These are phyloP conservation scores for Pachycephus smyrnensis DNA, from an alignment of 2,888 invertebrate genomes.

Conservation along the genomic window DNA sequence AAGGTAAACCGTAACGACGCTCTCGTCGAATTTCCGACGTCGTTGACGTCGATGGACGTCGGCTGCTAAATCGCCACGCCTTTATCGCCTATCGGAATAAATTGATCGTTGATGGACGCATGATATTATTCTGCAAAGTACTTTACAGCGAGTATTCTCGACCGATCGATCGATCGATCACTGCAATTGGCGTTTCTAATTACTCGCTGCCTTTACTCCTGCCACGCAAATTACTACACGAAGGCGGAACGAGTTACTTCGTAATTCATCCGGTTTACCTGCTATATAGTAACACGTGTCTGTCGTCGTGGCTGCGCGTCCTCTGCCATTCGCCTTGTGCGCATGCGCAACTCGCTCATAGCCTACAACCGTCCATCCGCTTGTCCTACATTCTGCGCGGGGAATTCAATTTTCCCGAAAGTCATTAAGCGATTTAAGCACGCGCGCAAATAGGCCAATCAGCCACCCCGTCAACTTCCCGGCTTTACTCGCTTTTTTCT, in stretches of 20 bases:
- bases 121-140: not conserved
- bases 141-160: not conserved
- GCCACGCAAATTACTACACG: not conserved
- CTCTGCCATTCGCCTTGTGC: not conserved
- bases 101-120: not conserved
- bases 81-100: not conserved
- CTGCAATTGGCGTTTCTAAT: not conserved
- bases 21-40: not conserved
- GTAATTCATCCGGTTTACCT: too few relatives aligned
- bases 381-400: constrained; percentile 1
- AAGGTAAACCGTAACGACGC: not conserved
- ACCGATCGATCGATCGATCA: not conserved
- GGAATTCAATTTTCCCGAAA: constrained; percentile 17
- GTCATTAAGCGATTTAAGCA: constrained; percentile 38
- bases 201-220: not conserved
- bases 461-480: constrained; percentile 24
- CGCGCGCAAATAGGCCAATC: constrained; percentile 34
- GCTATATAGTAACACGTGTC: too few relatives aligned
- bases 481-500: constrained; percentile 22
- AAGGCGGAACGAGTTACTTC: too few relatives aligned
- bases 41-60: not conserved
- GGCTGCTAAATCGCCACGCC: not conserved
- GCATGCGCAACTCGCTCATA: not conserved
- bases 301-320: too few relatives aligned
- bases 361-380: not conserved